Evolutionary conservation across 1,140 invertebrate genomes (phyloP), one percentile per base, ranked within the genome.

Genomic region (Heliothis virescens): DNA sequence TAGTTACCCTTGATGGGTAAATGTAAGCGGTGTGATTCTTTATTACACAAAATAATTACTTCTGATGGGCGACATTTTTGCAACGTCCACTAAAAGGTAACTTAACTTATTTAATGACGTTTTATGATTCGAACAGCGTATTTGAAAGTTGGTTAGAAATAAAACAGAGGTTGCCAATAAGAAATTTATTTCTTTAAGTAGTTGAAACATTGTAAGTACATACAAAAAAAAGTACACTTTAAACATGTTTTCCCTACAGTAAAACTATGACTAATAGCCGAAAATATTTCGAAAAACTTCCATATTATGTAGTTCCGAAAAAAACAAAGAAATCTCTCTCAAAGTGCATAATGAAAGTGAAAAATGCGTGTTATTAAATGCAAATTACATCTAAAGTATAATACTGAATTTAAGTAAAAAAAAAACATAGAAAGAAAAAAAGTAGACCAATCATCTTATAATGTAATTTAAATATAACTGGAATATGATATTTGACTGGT

Each of bases 131-230:
- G 1, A 26, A 26, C 2, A 1, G 21, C 21, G 21, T 26, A 26
- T 26, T 26, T 26, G 21, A 26, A 26, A 53, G 11, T 34, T 3
- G 21, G 41, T 63, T 63, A 18, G 41, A 79, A 89, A 86, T 87
- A 83, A 87, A 90, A 90, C 72, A 62, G 34, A n/a, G 10, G 41
- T 80, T 87, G 84, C 86, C 89, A 89, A 91, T 90, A 88, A 91
- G 85, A 86, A 87, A 86, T 89, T 91, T 91, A 89, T 86, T 87
- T 87, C 81, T 83, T 78, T 83, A 85, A 85, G 81, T 83, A 85
- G 82, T 88, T 86, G 87, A 89, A 88, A 87, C 85, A 86, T 83
- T 79, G 85, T 91, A 91, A 91, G 90, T 91, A 91, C 86, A 89
- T 89, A 87, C 79, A 87, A 90, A 87, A 84, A 87, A 84, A 87